Conservation (phyloP, 2,113 vertebrate species). For the Plecotus auritus region DNA sequence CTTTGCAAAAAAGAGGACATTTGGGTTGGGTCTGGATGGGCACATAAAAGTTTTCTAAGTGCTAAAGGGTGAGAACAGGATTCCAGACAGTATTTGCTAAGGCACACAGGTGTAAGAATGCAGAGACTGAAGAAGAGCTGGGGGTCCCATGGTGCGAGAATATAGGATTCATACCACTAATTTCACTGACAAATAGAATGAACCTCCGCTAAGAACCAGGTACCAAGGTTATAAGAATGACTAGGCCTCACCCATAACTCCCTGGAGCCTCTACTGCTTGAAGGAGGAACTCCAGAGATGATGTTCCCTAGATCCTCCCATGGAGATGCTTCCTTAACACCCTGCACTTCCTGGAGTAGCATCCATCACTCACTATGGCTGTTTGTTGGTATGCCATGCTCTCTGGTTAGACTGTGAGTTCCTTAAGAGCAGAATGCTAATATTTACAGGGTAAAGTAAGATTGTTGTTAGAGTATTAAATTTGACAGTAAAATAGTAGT, state of each 20-base stretch:
- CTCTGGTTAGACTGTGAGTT: neutral
- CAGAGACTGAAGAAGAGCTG: neutral
- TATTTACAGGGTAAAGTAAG: too few species aligned
- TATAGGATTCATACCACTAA: neutral
- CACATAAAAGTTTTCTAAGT: neutral
- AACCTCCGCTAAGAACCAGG: neutral
- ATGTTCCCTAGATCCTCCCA: neutral
- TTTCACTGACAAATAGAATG: too few species aligned
- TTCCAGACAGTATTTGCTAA: neutral
- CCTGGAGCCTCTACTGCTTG: neutral
- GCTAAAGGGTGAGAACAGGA: neutral
- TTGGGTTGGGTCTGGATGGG: neutral
- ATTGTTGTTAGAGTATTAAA: too few species aligned
- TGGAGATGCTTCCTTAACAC: neutral
- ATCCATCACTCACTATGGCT: neutral
- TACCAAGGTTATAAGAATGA: too few species aligned
- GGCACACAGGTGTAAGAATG: neutral
- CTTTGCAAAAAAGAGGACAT: neutral
- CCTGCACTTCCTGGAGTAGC: neutral
- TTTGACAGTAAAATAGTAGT: too few species aligned
- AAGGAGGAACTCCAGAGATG: neutral
- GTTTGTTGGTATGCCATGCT: too few species aligned
- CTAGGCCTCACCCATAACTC: neutral
- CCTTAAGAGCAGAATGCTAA: neutral
- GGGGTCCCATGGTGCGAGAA: neutral